phyloP scores from a whole-genome alignment of 1,140 invertebrate genomes.

The Oryctes rhinoceros region DNA sequence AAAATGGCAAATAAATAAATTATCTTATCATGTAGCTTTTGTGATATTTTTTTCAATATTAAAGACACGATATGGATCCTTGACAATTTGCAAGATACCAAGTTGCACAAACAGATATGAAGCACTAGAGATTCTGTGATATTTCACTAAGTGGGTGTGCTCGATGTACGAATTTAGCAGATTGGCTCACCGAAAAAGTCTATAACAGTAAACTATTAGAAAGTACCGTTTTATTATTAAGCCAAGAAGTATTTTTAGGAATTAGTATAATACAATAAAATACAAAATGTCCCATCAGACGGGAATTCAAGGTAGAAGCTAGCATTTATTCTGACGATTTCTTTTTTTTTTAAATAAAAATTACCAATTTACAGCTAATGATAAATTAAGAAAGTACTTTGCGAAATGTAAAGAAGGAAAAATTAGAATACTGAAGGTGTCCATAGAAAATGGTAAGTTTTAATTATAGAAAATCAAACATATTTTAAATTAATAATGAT shows the following conservation, averaged over 20 bases:
- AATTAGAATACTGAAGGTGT: slow-evolving; percentile 81
- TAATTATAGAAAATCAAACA: slow-evolving; percentile 41
- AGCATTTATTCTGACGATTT: too few species aligned
- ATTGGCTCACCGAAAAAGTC: background rate
- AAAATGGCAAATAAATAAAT: too few species aligned
- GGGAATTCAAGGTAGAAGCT: slow-evolving; percentile 72
- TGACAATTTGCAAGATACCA: background rate
- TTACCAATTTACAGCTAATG: slow-evolving; percentile 75
- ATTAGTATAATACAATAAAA: background rate
- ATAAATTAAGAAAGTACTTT: slow-evolving; percentile 81
- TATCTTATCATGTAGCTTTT: too few species aligned
- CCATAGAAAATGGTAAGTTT: slow-evolving; percentile 84
- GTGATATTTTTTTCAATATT: too few species aligned
- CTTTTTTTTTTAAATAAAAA: slow-evolving; percentile 21
- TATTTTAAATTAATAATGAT: slow-evolving; percentile 25
- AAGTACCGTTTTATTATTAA: slow-evolving; percentile 1
- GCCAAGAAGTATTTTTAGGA: background rate
- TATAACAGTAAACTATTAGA: background rate
- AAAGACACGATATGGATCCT: background rate
- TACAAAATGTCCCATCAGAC: slow-evolving; percentile 79
- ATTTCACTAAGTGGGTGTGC: slow-evolving; percentile 13
- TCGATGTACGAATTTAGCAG: background rate
- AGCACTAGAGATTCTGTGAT: background rate
- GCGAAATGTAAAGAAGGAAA: slow-evolving; percentile 83
- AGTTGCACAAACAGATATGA: background rate